Base-by-base conservation (phyloP, 2,113 vertebrate species). In the Tapirus terrestris region DNA sequence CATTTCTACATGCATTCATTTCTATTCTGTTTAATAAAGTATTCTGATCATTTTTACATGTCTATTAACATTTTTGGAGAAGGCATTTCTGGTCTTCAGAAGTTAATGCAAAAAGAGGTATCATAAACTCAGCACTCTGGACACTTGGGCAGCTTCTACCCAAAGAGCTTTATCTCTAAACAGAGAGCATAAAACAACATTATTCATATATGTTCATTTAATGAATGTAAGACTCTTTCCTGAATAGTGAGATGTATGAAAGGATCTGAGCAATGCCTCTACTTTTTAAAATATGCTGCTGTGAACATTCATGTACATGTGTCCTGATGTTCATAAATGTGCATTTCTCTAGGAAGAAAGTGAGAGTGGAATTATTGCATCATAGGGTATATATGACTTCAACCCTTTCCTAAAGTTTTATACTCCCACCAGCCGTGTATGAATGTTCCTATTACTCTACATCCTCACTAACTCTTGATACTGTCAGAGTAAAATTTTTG, bases 191-290 rank as follows among this genome's bases (percentile, higher is more conserved):
- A 21, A 80, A 7, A 61, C 53, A 12, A 18, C 43, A 27, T 84
- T 56, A 25, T 94, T 91, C 73, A 91, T n/a, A 45, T 25, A 73
- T n/a, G 10, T n/a, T 48, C 70, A 70, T 48, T 65, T 76, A 82
- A 45, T 25, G 21, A 36, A 27, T 79, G 36, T 80, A 53, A 68
- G 36, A 27, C 33, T 39, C 17, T 56, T 79, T 70, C 23, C 25
- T 90, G 33, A 36, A 48, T 23, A 73, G 60, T 87, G 93, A 95
- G 83, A 70, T 97, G 82, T 97, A 75, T 6, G 8, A 97, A 97
- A 85, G 61, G 72, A 98, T 85, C 80, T 96, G 95, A 97, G 97
- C 98, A 98, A 98, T 9, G 9, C 33, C 36, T 76, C 81, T 53
- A 8, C 56, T 75, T 63, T 75, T 72, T 36, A 56, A 56, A 43